Evolutionary conservation across 2,113 vertebrate species (phyloP), one percentile per base, ranked within the genome.

Genomic region (Rhodinocichla rosea): DNA sequence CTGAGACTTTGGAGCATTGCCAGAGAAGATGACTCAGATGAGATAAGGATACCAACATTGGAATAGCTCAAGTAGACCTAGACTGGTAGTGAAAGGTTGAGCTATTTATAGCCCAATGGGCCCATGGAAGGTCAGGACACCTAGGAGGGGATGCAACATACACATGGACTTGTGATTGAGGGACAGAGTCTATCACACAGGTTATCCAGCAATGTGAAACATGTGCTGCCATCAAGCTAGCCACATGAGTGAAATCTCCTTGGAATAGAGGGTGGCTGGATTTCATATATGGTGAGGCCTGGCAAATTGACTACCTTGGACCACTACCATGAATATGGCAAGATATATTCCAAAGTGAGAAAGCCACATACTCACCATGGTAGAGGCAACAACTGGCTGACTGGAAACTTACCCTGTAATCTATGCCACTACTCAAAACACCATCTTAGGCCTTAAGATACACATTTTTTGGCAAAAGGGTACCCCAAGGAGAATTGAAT

Each of bases 211-310:
- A 42, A 4, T 22, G 16, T 67, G 42, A 42, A 75, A 49, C 5
- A 3, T 22, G 11, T 11, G 20, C 35, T 75, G 20, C 60, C 20
- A 32, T 42, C 32, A 67, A 26, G 20, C 0, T 1, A 50, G 35
- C 10, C 8, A 26, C 35, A 26, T 6, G 4, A 57, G 24, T 35
- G 26, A 75, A 50, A 20, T 35, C 16, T 67, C 35, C 32, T 42
- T 57, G 21, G 35, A 67, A 35, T 1, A 35, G 26, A 42, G 42
- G 11, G 32, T 57, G 32, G 8, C 32, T 67, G 60, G 16, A 8
- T 57, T 57, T 85, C 42, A 30, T 26, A 0, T 26, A 9, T 4
- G 11, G 21, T 32, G 24, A 76, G 8, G 26, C 35, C n/a, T 57
- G 24, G 24, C 10, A 65, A 47, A 30, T 1, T 28, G 28, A 40